Conservation (phyloP, 2,113 vertebrate species). For the Psilopogon haemacephalus region DNA sequence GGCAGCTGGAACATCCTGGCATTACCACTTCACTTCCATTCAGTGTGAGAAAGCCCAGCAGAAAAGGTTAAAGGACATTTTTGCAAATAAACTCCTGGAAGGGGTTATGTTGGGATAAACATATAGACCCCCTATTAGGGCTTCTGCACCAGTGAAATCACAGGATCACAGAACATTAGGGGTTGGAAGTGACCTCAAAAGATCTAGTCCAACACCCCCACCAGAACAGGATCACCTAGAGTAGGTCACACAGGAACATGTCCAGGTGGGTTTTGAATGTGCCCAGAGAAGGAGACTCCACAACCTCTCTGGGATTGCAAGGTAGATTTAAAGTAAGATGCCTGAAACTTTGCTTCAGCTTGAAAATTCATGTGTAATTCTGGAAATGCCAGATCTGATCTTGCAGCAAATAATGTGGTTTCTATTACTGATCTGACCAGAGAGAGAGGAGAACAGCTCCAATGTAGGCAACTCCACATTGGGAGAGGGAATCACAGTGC, state of each 20-base stretch:
- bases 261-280: too few relatives aligned
- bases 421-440: background rate
- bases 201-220: too few relatives aligned
- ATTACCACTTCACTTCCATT: background rate
- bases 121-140: background rate
- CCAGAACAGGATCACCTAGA: too few relatives aligned
- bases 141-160: background rate
- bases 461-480: too few relatives aligned
- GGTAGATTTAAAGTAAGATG: background rate
- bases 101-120: background rate
- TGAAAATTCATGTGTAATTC: background rate
- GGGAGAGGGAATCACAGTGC: too few relatives aligned
- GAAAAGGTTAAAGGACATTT: background rate
- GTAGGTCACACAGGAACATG: too few relatives aligned
- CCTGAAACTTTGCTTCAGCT: background rate
- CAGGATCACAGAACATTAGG: too few relatives aligned
- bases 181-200: too few relatives aligned
- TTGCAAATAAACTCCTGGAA: background rate
- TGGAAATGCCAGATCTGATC: background rate
- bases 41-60: background rate
- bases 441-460: background rate
- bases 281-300: too few relatives aligned
- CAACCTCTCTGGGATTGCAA: background rate
- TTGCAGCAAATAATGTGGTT: background rate
- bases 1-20: background rate